Evolutionary conservation across 1,140 invertebrate genomes (phyloP).

Genomic region (Rhizoglyphus robini): DNA sequence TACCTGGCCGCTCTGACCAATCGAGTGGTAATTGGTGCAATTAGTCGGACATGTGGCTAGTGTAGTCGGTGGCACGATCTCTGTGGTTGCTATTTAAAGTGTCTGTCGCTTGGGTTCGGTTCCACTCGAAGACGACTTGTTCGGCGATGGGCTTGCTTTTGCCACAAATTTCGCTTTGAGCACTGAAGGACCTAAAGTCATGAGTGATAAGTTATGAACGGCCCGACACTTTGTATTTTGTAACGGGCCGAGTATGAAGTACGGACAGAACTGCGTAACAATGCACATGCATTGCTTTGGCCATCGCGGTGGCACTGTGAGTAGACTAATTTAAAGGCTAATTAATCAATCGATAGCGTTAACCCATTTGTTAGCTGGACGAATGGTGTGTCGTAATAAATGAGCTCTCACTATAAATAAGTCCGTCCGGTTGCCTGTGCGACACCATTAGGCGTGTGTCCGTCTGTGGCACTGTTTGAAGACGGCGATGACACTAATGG

Average conservation of each 20-base stretch:
- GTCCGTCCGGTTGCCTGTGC: too few species aligned
- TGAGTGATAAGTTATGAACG: not conserved
- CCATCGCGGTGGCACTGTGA: not conserved
- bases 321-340: conserved; percentile 8
- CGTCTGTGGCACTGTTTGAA: not conserved
- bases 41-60: not conserved
- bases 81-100: too few species aligned
- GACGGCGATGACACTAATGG: not conserved
- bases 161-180: too few species aligned
- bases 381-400: not conserved
- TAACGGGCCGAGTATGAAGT: not conserved
- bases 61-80: not conserved
- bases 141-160: too few species aligned
- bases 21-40: not conserved
- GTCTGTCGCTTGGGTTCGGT: too few species aligned
- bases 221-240: not conserved
- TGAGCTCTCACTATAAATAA: too few species aligned
- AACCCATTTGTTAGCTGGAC: not conserved
- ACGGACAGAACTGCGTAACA: not conserved
- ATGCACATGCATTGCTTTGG: not conserved
- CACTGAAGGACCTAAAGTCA: not conserved
- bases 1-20: not conserved
- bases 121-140: too few species aligned
- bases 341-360: conserved; percentile 6
- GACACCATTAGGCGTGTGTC: too few species aligned